Base-by-base conservation (phyloP, 1,140 invertebrate genomes). In the Stegodyphus dumicola region DNA sequence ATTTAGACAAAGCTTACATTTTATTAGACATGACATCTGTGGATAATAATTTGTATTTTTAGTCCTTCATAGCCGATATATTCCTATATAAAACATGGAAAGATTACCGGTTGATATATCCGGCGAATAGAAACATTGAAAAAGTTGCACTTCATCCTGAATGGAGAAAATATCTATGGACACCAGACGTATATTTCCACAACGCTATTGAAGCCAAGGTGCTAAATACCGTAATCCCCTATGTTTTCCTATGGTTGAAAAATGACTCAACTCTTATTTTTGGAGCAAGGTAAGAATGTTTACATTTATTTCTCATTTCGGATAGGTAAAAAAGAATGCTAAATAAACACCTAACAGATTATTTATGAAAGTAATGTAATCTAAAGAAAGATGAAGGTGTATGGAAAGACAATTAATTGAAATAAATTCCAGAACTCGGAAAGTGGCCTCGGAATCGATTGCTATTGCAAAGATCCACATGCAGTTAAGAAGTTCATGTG, bases 191-290 rank as follows among this genome's bases (percentile, higher is more conserved):
- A 7, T 85, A 71, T 51, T 78, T 85, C 49, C 53, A 85, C 67
- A 85, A 85, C 56, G 75, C 84, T 1, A 65, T 85, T 10, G 84
- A 85, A 65, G 84, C 75, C 7, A 77, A 85, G 33, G 74, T 85
- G 13, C 52, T 77, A 15, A 71, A 70, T n/a, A 66, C 65, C 18
- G 51, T 85, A 10, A 85, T 85, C 54, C 81, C 81, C n/a, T 84
- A 84, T 18, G 56, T 86, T 7, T 80, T 54, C 52, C 64, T 86
- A 0, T 80, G 70, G 70, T 17, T 86, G 33, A 79, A 79, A 15
- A 86, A 86, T 70, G 85, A 86, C 64, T 80, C 77, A 5, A 86
- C 77, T 54, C 64, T 86, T 7, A 17, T 80, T 52, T 86, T 86
- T 33, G 66, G 71, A 6, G 70, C 85, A 74, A 86, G 85, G 85